These are phyloP conservation scores for Gambusia holbrooki DNA, from an alignment of 2,113 vertebrate species.

Conservation along the genomic window DNA sequence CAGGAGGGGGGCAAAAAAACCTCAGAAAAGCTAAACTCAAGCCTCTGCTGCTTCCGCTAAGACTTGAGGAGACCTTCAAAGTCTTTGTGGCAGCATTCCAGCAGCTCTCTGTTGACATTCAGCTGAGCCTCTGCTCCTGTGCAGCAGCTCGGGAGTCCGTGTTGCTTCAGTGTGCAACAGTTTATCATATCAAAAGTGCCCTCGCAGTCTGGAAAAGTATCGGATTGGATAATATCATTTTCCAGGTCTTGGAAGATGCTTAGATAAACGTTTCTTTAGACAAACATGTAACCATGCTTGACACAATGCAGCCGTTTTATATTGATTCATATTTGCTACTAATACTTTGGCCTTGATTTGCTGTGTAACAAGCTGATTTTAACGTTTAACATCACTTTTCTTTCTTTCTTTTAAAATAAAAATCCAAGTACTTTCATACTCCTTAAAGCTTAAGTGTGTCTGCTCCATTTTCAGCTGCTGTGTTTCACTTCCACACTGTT, in stretches of 20 bases:
- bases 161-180: constrained; percentile 31
- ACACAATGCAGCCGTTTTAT: neutral
- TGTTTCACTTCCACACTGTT: too few relatives aligned
- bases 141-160: constrained; percentile 46
- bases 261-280: neutral
- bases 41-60: constrained; percentile 65
- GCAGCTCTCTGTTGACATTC: constrained; percentile 56
- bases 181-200: constrained; percentile 38
- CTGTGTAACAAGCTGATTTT: neutral
- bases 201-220: neutral
- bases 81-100: constrained; percentile 34
- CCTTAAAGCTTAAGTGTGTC: too few relatives aligned
- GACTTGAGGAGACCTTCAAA: constrained; percentile 56
- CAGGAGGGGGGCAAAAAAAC: constrained; percentile 46
- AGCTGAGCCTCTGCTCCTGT: constrained; percentile 49
- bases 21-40: constrained; percentile 21
- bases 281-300: neutral
- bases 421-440: neutral
- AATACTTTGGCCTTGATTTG: neutral
- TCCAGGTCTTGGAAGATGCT: neutral
- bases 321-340: neutral
- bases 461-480: too few relatives aligned
- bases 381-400: neutral
- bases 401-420: too few relatives aligned
- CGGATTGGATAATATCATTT: neutral